Percentiles rank a stretch among this genome's conserved stretches.
Evolutionary conservation across 2,113 vertebrate species (phyloP).

Genomic region (Psettodes erumei): DNA sequence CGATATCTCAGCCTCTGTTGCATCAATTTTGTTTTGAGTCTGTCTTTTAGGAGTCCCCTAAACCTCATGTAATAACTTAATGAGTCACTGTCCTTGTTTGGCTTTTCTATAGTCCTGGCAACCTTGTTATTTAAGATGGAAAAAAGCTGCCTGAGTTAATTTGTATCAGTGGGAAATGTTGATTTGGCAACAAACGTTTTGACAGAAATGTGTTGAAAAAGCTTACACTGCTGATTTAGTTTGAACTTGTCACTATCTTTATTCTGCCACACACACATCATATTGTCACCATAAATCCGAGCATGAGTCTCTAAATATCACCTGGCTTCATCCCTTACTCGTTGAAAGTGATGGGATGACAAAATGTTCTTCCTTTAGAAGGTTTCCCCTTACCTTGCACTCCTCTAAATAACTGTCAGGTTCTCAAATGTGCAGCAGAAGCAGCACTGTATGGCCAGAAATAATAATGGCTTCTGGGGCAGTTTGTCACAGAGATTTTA

Average conservation of each 20-base stretch:
- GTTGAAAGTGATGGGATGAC: constrained; percentile 23
- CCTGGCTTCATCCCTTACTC: constrained; percentile 17
- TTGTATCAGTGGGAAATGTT: neutral
- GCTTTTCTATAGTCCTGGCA: neutral
- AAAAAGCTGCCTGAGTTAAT: neutral
- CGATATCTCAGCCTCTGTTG: no score
- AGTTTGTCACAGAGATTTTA: constrained; percentile 72
- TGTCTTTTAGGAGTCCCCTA: neutral
- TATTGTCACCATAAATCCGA: neutral
- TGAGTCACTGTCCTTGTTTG: neutral
- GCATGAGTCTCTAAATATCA: constrained; percentile 5
- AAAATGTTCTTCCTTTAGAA: constrained; percentile 42
- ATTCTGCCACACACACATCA: neutral
- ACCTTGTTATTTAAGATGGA: constrained; percentile 3
- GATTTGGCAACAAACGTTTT: constrained; percentile 3
- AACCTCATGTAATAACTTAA: constrained; percentile 7
- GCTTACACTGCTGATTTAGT: neutral
- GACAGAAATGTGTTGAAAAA: neutral
- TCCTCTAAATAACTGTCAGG: constrained; percentile 46
- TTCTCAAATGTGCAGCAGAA: constrained; percentile 57
- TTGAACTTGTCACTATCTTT: neutral
- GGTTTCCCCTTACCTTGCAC: constrained; percentile 60
- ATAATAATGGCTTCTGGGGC: constrained; percentile 67
- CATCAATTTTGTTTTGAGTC: neutral
- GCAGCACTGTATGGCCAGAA: constrained; percentile 51